These are phyloP conservation scores for Pterocles gutturalis DNA, from an alignment of 2,113 vertebrate species.

Conservation along the genomic window DNA sequence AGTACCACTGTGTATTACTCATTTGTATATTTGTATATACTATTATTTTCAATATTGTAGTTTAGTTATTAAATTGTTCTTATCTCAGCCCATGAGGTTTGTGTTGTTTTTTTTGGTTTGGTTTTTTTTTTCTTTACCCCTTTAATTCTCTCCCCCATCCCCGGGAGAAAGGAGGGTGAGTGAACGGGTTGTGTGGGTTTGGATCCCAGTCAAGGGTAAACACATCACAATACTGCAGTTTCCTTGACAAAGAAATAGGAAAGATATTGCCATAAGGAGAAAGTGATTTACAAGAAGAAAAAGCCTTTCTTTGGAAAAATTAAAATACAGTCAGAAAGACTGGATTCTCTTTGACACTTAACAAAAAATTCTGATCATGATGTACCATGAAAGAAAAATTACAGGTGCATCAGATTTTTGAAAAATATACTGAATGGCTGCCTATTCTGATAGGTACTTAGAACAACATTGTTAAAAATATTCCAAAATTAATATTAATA, in stretches of 20 bases:
- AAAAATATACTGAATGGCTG: background rate
- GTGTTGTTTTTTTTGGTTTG: no score
- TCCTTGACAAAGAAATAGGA: background rate
- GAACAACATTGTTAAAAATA: background rate
- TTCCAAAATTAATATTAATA: background rate
- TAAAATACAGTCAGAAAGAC: background rate
- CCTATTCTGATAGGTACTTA: background rate
- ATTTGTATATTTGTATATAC: no score
- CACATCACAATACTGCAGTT: background rate
- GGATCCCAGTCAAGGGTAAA: no score
- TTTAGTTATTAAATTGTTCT: no score
- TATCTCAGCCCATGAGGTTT: no score
- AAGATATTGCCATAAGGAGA: background rate
- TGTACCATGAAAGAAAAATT: background rate
- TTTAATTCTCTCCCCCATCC: no score
- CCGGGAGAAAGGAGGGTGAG: no score
- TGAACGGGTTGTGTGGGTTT: no score
- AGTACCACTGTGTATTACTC: no score
- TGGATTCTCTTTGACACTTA: background rate
- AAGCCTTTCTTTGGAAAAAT: background rate
- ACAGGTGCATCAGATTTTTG: background rate
- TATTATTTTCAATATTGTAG: no score
- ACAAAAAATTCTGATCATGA: background rate
- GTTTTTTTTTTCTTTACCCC: no score
- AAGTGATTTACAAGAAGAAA: background rate